Base-by-base conservation (phyloP, 37 sponge, comb jelly and placozoan genomes). In the Hexactinellida sp. region DNA sequence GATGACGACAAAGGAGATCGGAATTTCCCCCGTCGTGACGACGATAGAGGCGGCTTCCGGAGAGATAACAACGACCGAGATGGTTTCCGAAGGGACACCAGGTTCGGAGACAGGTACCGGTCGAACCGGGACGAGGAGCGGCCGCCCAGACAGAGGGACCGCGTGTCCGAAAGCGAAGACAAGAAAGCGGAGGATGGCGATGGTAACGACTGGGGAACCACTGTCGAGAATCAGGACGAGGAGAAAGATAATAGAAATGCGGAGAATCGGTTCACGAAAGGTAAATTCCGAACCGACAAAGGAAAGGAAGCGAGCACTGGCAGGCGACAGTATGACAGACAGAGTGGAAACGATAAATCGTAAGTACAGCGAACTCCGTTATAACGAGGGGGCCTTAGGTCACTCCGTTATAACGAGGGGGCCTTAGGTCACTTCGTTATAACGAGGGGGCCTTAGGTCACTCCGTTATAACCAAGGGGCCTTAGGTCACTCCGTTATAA, bases 271-370 rank as follows among this genome's bases (percentile, higher is more conserved):
- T 63, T 21, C 76, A 7, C 34, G 34, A 63, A 63, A n/a, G 28
- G 30, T 7, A 63, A 63, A n/a, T 63, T 32, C 76, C 25, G 76
- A n/a, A 28, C 76, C 5, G 76, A 63, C 5, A 63, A n/a, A 63
- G 76, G 76, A 23, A 63, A 63, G 34, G 76, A 63, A 5, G 3
- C 32, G 3, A n/a, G 13, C 5, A 3, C 5, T 23, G 32, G 32
- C 3, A 63, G 30, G 34, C 76, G 76, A 63, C 76, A 63, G 76
- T 63, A 25, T 28, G 76, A 63, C 13, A 7, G 76, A 21, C 76
- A 63, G 76, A 63, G 76, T 28, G 76, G 76, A 7, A 63, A n/a
- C 76, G 76, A 63, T 32, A 63, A 63, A 63, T 63, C 76, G 76
- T 63, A 63, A 63, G 76, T 63, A 21, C 13, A 21, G 30, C n/a